phyloP scores from a whole-genome alignment of 1,140 invertebrate species.

The Lepeophtheirus salmonis region DNA sequence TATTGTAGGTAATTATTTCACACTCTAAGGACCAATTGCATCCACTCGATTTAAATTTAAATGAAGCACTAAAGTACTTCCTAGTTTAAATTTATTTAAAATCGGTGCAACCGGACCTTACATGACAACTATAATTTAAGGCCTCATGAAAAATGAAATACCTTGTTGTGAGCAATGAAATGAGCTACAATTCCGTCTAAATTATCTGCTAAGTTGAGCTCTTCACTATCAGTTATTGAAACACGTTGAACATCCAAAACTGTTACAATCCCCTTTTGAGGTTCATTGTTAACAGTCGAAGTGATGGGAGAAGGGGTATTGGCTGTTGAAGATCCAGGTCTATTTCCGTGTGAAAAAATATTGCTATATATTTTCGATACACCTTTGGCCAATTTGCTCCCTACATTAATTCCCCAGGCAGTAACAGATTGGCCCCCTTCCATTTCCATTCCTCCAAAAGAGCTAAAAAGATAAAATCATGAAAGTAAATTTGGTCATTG shows the following conservation, averaged over 20 bases:
- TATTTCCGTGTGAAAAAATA: conserved; percentile 6
- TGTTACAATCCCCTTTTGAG: conserved; percentile 37
- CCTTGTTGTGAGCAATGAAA: conserved; percentile 70
- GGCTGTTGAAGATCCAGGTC: not conserved
- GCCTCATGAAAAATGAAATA: conserved; percentile 27
- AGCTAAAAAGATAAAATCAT: conserved; percentile 2
- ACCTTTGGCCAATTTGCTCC: conserved; percentile 15
- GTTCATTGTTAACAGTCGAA: conserved; percentile 10
- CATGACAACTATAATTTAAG: too few relatives aligned
- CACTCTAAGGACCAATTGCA: too few relatives aligned
- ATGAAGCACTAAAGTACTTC: too few relatives aligned
- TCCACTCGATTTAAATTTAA: too few relatives aligned
- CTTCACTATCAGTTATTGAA: conserved; percentile 17
- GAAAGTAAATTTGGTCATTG: too few relatives aligned
- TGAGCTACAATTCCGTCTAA: conserved; percentile 62
- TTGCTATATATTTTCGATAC: conserved; percentile 15
- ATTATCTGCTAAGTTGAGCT: conserved; percentile 28
- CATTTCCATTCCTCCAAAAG: conserved; percentile 12
- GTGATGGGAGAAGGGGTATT: not conserved
- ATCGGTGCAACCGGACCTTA: too few relatives aligned
- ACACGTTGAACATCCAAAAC: conserved; percentile 33
- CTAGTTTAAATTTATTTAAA: too few relatives aligned
- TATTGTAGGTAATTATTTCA: too few relatives aligned
- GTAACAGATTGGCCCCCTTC: conserved; percentile 13
- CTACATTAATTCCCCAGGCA: conserved; percentile 18